A percentile compares a stretch with the other conserved stretches of the same genome.
Conservation (phyloP, 2,113 vertebrate genomes). For the Onychostoma macrolepis region DNA sequence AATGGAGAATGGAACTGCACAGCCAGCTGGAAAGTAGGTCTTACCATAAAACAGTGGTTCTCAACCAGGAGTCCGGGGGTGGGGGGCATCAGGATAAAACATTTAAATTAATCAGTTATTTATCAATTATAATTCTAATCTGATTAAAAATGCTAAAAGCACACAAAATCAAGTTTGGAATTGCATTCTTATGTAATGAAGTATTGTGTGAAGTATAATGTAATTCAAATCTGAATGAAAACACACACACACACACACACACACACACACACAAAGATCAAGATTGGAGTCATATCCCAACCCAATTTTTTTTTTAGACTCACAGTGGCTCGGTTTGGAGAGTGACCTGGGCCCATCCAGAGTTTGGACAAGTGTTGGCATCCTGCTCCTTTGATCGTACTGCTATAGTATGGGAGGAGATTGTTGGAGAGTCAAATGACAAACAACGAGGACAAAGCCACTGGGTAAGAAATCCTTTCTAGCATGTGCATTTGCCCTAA, state of each 20-base stretch:
- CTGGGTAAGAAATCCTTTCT: conserved; percentile 79
- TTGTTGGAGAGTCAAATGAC: conserved; percentile 98
- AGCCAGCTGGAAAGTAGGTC: conserved; percentile 95
- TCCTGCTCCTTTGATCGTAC: conserved; percentile 97
- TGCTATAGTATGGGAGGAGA: conserved; percentile 98
- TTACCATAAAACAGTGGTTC: background rate
- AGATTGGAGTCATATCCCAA: background rate
- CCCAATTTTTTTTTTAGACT: too few species aligned
- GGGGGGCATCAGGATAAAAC: background rate
- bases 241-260: background rate
- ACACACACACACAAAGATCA: background rate
- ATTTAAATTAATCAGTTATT: background rate
- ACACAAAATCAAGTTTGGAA: too few species aligned
- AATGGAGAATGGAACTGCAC: conserved; percentile 97
- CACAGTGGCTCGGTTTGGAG: conserved; percentile 98
- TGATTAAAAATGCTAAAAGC: too few species aligned
- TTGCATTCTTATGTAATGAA: too few species aligned
- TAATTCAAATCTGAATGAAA: background rate
- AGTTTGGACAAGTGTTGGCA: conserved; percentile 95
- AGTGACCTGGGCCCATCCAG: conserved; percentile 97
- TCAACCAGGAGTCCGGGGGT: background rate
- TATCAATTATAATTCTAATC: too few species aligned
- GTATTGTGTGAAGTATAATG: too few species aligned
- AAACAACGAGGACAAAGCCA: conserved; percentile 96
- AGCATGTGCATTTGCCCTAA: background rate